Conservation (phyloP, 2,113 vertebrate species). For the Otis tarda region DNA sequence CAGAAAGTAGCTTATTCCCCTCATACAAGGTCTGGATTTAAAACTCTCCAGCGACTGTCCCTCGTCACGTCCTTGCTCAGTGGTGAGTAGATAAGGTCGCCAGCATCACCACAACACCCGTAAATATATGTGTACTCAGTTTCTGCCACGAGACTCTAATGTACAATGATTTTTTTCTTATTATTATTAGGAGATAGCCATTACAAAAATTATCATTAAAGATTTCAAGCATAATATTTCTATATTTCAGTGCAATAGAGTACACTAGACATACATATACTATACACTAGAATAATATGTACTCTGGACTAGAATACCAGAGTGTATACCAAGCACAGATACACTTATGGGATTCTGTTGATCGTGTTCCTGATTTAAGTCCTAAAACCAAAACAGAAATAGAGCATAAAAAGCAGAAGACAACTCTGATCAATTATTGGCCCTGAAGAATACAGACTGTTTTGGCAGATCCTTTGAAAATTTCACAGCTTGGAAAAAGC, state of each 20-base stretch:
- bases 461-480: conserved; percentile 21
- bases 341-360: neutral
- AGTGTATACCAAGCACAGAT: neutral
- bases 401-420: neutral
- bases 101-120: rapidly evolving
- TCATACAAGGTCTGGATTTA: neutral
- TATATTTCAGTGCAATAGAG: rapidly evolving
- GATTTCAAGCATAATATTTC: neutral
- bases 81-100: neutral
- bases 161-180: rapidly evolving
- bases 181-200: neutral
- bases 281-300: rapidly evolving
- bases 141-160: rapidly evolving
- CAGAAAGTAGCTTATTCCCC: neutral
- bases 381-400: neutral
- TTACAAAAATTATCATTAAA: neutral
- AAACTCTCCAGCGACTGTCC: neutral
- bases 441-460: neutral
- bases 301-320: rapidly evolving
- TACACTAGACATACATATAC: rapidly evolving
- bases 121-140: neutral
- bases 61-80: rapidly evolving
- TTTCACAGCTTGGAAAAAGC: conserved; percentile 26
- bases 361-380: neutral
- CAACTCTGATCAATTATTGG: neutral